Percentiles rank a stretch among this genome's conserved stretches.
Conservation (phyloP, 2,888 invertebrate genomes). For the Meteorus cinctellus region DNA sequence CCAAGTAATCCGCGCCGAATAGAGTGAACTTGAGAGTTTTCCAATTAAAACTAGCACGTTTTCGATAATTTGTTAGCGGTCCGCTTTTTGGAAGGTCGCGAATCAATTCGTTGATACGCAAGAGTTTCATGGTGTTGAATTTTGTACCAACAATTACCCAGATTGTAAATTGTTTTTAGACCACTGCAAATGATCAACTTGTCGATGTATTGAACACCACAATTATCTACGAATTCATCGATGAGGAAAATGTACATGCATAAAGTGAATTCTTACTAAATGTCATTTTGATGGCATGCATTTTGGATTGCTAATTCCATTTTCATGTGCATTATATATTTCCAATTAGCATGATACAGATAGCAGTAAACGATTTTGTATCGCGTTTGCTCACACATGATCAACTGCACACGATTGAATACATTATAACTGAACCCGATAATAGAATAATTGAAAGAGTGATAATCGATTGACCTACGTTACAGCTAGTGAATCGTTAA, state of each 20-base stretch:
- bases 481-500: too few relatives aligned
- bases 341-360: background rate
- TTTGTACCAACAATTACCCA: conserved; percentile 34
- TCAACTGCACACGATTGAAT: background rate
- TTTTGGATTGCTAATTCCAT: background rate
- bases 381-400: background rate
- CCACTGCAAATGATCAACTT: background rate
- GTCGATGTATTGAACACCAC: background rate
- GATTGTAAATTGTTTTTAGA: background rate
- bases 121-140: conserved; percentile 26
- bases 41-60: conserved; percentile 89
- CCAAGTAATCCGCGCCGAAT: conserved; percentile 84
- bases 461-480: background rate
- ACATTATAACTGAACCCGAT: background rate
- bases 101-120: conserved; percentile 75
- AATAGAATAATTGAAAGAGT: background rate
- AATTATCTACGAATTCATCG: too few relatives aligned
- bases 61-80: conserved; percentile 86
- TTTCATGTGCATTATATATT: background rate
- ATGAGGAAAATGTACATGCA: background rate
- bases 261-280: background rate
- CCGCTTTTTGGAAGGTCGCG: conserved; percentile 83
- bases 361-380: background rate
- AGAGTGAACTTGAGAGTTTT: conserved; percentile 86
- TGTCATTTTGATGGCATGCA: background rate